Conservation (phyloP, 2,888 invertebrate genomes). For the Epinotia bilunana region DNA sequence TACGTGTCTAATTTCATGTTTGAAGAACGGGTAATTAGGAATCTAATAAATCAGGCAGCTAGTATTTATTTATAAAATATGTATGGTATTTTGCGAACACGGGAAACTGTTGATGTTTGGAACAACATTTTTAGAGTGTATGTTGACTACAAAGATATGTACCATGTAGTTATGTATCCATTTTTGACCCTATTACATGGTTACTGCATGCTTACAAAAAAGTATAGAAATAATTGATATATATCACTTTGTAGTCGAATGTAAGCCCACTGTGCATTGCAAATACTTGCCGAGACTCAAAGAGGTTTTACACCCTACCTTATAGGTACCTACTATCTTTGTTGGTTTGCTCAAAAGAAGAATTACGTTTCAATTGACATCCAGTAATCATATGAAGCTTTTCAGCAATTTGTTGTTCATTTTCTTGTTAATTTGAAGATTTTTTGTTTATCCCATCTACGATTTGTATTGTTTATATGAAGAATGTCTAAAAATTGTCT, state of each 20-base stretch:
- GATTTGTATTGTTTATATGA: slow-evolving; percentile 37
- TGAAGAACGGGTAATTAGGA: too few relatives aligned
- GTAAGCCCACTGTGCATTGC: not conserved
- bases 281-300: not conserved
- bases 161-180: too few relatives aligned
- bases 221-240: too few relatives aligned
- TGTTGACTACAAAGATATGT: too few relatives aligned
- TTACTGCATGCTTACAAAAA: too few relatives aligned
- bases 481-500: slow-evolving; percentile 63
- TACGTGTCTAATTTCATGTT: not conserved
- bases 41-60: too few relatives aligned
- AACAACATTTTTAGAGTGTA: too few relatives aligned
- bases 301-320: not conserved
- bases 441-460: slow-evolving; percentile 17
- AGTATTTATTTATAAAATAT: too few relatives aligned
- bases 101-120: too few relatives aligned
- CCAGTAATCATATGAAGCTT: slow-evolving; percentile 15
- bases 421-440: slow-evolving; percentile 41
- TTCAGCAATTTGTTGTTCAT: slow-evolving; percentile 33
- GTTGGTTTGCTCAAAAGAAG: slow-evolving; percentile 22
- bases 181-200: too few relatives aligned
- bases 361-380: slow-evolving; percentile 30
- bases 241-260: too few relatives aligned
- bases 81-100: too few relatives aligned
- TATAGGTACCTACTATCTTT: not conserved